Evolutionary conservation across 1,140 invertebrate genomes (phyloP).

Genomic region (Drosophila tsacasi): DNA sequence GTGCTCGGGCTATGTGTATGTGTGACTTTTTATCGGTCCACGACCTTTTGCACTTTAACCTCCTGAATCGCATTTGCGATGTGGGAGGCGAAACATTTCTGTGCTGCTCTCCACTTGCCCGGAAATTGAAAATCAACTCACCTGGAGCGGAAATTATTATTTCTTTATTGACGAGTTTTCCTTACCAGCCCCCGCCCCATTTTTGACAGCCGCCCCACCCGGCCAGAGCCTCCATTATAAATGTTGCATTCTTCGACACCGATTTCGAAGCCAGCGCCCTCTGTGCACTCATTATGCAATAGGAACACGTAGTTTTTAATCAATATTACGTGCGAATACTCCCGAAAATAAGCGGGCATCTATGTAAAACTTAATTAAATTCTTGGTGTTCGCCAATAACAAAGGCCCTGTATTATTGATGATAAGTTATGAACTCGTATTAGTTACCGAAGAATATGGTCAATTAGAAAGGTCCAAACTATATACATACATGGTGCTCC

Average conservation of each 20-base stretch:
- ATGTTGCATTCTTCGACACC: slow-evolving; percentile 43
- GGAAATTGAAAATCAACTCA: slow-evolving; percentile 81
- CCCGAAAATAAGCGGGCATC: slow-evolving; percentile 10
- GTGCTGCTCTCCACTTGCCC: slow-evolving; percentile 39
- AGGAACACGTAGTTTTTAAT: slow-evolving; percentile 73
- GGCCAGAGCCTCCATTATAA: slow-evolving; percentile 17
- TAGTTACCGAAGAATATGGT: neutral
- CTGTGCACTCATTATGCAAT: slow-evolving; percentile 63
- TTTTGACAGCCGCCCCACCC: slow-evolving; percentile 13
- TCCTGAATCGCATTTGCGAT: slow-evolving; percentile 27
- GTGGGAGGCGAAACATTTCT: slow-evolving; percentile 48
- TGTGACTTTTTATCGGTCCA: slow-evolving; percentile 60
- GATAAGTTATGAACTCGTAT: neutral
- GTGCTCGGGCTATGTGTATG: slow-evolving; percentile 30
- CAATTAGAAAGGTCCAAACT: neutral
- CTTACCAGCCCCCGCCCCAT: slow-evolving; percentile 9
- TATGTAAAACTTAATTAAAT: slow-evolving; percentile 48
- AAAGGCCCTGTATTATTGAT: slow-evolving; percentile 7
- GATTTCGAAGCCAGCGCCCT: neutral
- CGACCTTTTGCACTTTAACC: slow-evolving; percentile 71
- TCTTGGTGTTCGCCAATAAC: slow-evolving; percentile 22
- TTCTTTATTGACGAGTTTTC: slow-evolving; percentile 70
- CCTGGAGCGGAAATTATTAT: slow-evolving; percentile 77
- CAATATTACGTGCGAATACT: slow-evolving; percentile 72
- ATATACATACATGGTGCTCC: slow-evolving; percentile 7